These are phyloP conservation scores for Tipula lateralis DNA, from an alignment of 2,888 invertebrate genomes.

Conservation along the genomic window DNA sequence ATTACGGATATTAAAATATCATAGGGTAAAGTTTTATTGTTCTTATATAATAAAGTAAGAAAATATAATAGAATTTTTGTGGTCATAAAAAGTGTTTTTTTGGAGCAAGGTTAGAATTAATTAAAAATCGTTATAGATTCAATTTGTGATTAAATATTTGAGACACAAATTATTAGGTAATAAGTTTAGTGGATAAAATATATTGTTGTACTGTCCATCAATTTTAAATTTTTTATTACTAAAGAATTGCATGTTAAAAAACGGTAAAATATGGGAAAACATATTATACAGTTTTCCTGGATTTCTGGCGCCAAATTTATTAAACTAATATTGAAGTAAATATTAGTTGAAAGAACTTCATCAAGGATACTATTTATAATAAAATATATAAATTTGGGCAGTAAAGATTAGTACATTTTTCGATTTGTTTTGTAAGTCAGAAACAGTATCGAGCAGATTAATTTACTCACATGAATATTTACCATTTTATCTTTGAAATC, in stretches of 20 bases:
- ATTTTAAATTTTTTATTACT: neutral
- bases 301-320: constrained; percentile 3
- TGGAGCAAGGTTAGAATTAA: neutral
- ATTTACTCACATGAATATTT: no score
- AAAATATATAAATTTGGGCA: no score
- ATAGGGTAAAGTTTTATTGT: neutral
- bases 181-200: neutral
- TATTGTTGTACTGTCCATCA: neutral
- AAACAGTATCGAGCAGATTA: no score
- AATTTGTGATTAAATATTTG: neutral
- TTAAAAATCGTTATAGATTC: neutral
- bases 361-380: neutral
- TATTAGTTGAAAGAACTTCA: neutral
- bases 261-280: neutral
- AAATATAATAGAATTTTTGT: neutral
- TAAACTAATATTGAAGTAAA: neutral
- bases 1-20: neutral
- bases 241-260: neutral
- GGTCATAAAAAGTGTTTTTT: neutral
- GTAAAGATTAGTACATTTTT: no score
- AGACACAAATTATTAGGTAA: neutral
- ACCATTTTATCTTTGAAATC: no score
- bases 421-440: no score
- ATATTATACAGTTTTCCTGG: neutral
- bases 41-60: neutral